phyloP scores from a whole-genome alignment of 2,888 invertebrate species.

The Eupsilia transversa region DNA sequence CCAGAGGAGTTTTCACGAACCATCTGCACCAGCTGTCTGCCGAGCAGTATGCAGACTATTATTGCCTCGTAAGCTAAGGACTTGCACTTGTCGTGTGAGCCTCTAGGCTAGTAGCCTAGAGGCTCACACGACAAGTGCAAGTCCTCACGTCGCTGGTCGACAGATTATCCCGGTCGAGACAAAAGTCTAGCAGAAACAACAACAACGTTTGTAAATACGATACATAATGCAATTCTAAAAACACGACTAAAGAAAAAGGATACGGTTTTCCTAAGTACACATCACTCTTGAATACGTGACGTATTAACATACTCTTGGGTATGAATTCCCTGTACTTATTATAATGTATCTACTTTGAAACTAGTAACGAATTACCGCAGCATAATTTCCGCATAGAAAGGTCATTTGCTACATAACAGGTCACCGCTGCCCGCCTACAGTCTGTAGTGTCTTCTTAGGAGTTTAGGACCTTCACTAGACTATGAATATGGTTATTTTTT shows the following conservation, averaged over 20 bases:
- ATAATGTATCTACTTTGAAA: background rate
- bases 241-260: too few relatives aligned
- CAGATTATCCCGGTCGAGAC: background rate
- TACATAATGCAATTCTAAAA: background rate
- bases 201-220: background rate
- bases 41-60: background rate
- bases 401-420: slow-evolving; percentile 46
- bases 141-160: background rate
- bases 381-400: slow-evolving; percentile 50
- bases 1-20: too few relatives aligned
- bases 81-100: background rate
- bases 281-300: background rate
- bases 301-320: background rate
- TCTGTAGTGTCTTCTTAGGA: background rate
- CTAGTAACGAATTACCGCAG: slow-evolving; percentile 19
- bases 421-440: slow-evolving; percentile 5
- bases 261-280: too few relatives aligned
- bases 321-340: background rate
- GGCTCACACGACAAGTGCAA: background rate
- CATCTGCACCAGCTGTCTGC: too few relatives aligned
- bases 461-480: background rate
- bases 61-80: too few relatives aligned
- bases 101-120: too few relatives aligned
- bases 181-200: background rate
- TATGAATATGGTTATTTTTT: background rate